phyloP scores from a whole-genome alignment of 2,113 vertebrate species.

The Oryctolagus cuniculus region mOryCun1.1 NC_091435.1:55142501-55143000 shows the following conservation, averaged over 20 bases:
- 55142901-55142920: neutral
- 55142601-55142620: neutral
- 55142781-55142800: neutral
- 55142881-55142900: neutral
- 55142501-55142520: neutral
- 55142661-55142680: neutral
- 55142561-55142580: neutral
- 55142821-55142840: neutral
- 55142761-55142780: neutral
- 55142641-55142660: neutral
- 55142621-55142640: slow-evolving; percentile 2
- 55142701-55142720: neutral
- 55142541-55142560: neutral
- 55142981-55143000: neutral
- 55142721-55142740: neutral
- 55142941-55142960: neutral
- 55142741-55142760: neutral
- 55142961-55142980: neutral
- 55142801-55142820: neutral
- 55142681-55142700: neutral
- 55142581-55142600: slow-evolving; percentile 36
- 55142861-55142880: neutral
- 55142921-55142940: neutral
- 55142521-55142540: neutral
- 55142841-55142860: neutral